These are phyloP conservation scores for Melanerpes aurifrons DNA, from an alignment of 2,113 vertebrate genomes.

Conservation along the genomic window DNA sequence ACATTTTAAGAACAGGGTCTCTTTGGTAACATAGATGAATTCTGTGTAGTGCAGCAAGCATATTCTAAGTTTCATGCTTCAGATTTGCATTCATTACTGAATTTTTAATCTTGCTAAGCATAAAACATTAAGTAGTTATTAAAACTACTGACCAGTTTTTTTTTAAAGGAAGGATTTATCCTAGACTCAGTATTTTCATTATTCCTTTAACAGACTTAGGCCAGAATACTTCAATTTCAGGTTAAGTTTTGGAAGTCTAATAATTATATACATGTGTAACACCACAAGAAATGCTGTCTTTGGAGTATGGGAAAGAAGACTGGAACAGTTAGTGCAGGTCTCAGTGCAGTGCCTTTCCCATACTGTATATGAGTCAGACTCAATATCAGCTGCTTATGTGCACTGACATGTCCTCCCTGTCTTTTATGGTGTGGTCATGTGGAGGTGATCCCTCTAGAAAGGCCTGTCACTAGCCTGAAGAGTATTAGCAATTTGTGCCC, in stretches of 20 bases:
- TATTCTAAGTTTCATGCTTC: not conserved
- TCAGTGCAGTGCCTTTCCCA: not conserved
- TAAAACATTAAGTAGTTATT: not conserved
- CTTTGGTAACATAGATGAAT: not conserved
- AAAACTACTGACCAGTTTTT: not conserved
- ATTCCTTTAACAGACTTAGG: not conserved
- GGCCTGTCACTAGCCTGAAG: not conserved
- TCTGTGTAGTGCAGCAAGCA: not conserved
- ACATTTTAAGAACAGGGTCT: not conserved
- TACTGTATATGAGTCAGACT: not conserved
- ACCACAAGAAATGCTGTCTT: not conserved
- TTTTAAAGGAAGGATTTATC: not conserved
- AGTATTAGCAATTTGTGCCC: not conserved
- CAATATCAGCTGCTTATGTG: not conserved
- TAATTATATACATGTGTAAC: not conserved
- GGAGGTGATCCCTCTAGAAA: not conserved
- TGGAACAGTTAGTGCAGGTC: not conserved
- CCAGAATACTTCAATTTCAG: not conserved
- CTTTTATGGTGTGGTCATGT: not conserved
- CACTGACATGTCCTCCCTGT: not conserved
- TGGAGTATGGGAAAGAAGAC: not conserved
- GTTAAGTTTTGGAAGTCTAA: not conserved
- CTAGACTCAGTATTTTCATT: not conserved
- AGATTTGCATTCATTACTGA: not conserved
- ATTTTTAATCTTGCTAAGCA: constrained; percentile 7